A percentile compares a stretch with the other conserved stretches of the same genome.
Conservation (phyloP, 2,113 vertebrate genomes). For the Myanophis thanlyinensis region DNA sequence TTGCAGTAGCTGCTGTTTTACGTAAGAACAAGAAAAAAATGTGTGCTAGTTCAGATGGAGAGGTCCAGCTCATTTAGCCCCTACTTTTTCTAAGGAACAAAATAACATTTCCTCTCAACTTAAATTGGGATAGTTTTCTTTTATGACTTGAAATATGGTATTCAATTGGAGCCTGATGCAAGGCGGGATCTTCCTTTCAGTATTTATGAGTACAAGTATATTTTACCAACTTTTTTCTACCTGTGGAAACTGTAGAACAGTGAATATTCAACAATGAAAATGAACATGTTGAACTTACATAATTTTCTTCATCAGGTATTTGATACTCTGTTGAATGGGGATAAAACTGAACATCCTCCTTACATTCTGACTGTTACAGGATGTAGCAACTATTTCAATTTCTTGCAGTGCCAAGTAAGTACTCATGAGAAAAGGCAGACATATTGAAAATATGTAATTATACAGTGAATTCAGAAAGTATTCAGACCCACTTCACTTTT, state of each 20-base stretch:
- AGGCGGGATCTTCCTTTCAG: background rate
- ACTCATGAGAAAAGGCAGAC: slow-evolving; percentile 6
- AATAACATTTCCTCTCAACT: background rate
- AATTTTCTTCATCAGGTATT: slow-evolving; percentile 69
- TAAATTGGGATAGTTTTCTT: background rate
- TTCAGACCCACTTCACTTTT: background rate
- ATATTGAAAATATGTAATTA: background rate
- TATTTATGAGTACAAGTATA: background rate
- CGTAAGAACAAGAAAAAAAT: background rate
- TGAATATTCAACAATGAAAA: background rate
- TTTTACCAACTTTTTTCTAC: background rate
- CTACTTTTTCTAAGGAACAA: background rate
- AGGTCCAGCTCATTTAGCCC: background rate
- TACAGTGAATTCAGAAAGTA: background rate
- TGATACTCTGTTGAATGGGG: slow-evolving; percentile 76
- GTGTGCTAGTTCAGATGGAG: background rate
- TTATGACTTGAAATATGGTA: background rate
- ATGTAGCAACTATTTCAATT: slow-evolving; percentile 80
- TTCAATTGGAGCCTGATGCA: background rate
- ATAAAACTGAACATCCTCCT: slow-evolving; percentile 65
- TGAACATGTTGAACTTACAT: background rate
- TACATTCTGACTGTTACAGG: slow-evolving; percentile 82
- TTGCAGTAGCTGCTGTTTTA: too few relatives aligned
- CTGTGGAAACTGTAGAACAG: background rate
- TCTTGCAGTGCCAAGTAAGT: slow-evolving; percentile 77